Base-by-base conservation (phyloP, 2,888 invertebrate genomes). In the Xanthia icteritia region DNA sequence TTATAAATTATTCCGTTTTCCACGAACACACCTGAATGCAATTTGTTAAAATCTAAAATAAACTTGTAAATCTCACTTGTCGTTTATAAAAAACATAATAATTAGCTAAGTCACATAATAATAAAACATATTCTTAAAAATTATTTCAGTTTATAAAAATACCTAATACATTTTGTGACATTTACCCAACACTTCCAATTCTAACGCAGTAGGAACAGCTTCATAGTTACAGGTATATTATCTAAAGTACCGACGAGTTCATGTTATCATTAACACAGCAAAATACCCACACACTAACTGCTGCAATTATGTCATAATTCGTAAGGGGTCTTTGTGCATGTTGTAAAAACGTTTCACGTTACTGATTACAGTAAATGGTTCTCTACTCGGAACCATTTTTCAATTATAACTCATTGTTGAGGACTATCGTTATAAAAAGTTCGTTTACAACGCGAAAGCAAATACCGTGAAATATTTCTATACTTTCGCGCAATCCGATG, bases 91-190 rank as follows among this genome's bases (percentile, higher is more conserved):
- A 91, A 92, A 87, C 86, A 89, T 87, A 79, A 79, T 74, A 66
- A 88, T 86, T 77, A 85, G 86, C 87, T 88, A 89, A 89, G 88
- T 91, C 92, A 89, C 86, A 87, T 87, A 89, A 82, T 73, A 86
- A 75, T 83, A 82, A 90, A 91, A 91, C 89, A 90, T 92, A 92
- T 90, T 90, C 93, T 93, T 92, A 94, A 89, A 92, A 87, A 91
- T 11, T 89, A 92, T 88, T 89, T 87, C 82, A 81, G 77, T 88
- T 86, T 85, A 82, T 87, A 76, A 85, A 90, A 87, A 79, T 90
- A 89, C 88, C 88, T 91, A 92, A 90, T 90, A 91, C 89, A 85
- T 82, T 89, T 88, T 90, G 89, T 89, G 86, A 89, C 85, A 63
- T 78, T 48, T 31, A 68, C 42, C 68, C 78, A 78, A 83, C 80